Evolutionary conservation across 1,140 invertebrate genomes (phyloP), one percentile per base, ranked within the genome.

Genomic region (Leptopilina clavipes): DNA sequence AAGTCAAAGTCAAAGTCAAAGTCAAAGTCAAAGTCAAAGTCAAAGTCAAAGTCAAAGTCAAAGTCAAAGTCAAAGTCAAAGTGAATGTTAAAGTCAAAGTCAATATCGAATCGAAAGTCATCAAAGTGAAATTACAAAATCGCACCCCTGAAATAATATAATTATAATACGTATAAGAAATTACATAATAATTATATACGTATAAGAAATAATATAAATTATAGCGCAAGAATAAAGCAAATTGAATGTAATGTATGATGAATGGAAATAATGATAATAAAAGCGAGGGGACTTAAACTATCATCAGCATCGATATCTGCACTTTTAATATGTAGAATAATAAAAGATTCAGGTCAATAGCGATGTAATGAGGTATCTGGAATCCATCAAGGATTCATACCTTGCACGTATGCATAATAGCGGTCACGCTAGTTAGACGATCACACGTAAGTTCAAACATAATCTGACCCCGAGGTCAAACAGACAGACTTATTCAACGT

Each of bases 271-370:
- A 85, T 85, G 80, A 86, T 85, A 8, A 40, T 40, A 5, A 31
- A 31, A 85, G 75, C 45, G 78, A 56, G 83, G 59, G 48, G 44
- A 77, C 80, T 70, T 76, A 77, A 78, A 77, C 78, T 75, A 79
- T 79, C 75, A 45, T 71, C 44, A 31, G 9, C 14, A 52, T 52
- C 65, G 72, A 54, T 25, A 25, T 11, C 70, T 54, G 56, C 31
- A 40, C 31, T 18, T 74, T 70, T 77, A 74, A 78, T n/a, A n/a
- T 65, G 83, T 65, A 85, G 80, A 75, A 82, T 84, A 85, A 86
- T 88, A 84, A 87, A 84, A 86, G 82, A 88, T 88, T 85, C 86
- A 83, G 86, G 85, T 87, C 86, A 86, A 84, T 85, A 84, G 86
- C 82, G 79, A 77, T 83, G 79, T 87, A 88, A 88, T 85, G 84